phyloP scores from a whole-genome alignment of 2,113 vertebrate genomes.

The Istiophorus platypterus region DNA sequence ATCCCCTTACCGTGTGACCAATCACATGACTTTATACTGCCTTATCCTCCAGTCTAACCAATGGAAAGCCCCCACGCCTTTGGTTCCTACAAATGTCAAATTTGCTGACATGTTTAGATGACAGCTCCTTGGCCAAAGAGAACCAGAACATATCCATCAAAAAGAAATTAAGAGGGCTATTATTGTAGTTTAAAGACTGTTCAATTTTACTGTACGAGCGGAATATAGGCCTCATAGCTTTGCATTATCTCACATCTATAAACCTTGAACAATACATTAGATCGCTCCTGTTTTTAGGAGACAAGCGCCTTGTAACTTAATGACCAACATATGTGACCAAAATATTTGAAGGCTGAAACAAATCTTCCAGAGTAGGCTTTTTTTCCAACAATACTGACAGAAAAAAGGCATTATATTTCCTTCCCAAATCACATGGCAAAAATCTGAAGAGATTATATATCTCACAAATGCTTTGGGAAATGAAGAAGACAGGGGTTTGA shows the following conservation, averaged over 20 bases:
- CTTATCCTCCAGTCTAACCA: slow-evolving; percentile 17
- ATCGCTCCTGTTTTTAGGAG: slow-evolving; percentile 33
- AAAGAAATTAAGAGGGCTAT: slow-evolving; percentile 46
- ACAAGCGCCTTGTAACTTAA: slow-evolving; percentile 43
- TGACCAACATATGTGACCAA: slow-evolving; percentile 49
- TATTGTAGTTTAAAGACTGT: slow-evolving; percentile 19
- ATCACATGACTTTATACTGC: slow-evolving; percentile 61
- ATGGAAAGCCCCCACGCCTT: slow-evolving; percentile 21
- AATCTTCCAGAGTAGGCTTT: slow-evolving; percentile 21
- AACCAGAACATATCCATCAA: slow-evolving; percentile 54
- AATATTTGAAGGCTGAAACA: slow-evolving; percentile 51
- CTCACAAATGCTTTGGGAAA: slow-evolving; percentile 71
- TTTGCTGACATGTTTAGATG: slow-evolving; percentile 35
- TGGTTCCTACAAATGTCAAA: neutral
- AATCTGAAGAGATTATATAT: slow-evolving; percentile 68
- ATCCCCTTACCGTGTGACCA: slow-evolving; percentile 67
- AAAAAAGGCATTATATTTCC: slow-evolving; percentile 52
- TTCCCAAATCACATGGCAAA: slow-evolving; percentile 48
- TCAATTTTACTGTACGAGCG: slow-evolving; percentile 3
- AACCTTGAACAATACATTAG: slow-evolving; percentile 11
- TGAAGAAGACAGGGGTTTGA: slow-evolving; percentile 61
- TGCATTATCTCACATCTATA: neutral
- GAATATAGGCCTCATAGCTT: slow-evolving; percentile 6
- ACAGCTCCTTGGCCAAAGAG: slow-evolving; percentile 27
- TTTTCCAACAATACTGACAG: slow-evolving; percentile 22